Base-by-base conservation (phyloP, 2,113 vertebrate genomes). In the Cranoglanis bouderius region DNA sequence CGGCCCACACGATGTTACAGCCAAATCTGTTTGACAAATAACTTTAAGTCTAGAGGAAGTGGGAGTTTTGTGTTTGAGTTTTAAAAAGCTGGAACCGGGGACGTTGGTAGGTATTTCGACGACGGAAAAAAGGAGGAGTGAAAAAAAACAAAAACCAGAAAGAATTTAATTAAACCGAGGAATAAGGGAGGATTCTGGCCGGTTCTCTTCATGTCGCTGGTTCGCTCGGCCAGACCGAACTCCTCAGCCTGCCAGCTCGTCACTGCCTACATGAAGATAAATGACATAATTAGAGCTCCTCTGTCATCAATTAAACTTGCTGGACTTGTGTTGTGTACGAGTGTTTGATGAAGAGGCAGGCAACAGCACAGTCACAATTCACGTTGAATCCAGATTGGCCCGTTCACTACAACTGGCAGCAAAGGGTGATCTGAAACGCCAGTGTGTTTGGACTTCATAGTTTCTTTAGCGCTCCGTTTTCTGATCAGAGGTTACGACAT, bases 221-320 rank as follows among this genome's bases (percentile, higher is more conserved):
- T 57, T 88, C 85, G 61, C 40, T 51, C 46, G 77, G 88, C 86
- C 88, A 89, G 90, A 85, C 78, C 63, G 53, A 81, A 88, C 49
- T 59, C 80, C 80, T 90, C 81, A 67, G 77, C 75, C 77, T 87
- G 81, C 85, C 89, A 88, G 88, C 78, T 89, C 81, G 74, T 82
- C 84, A 80, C 67, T 84, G 90, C 85, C 88, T 88, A 63, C 88
- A 89, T 78, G 74, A 89, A 91, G 89, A 90, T 91, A 89, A 88
- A 91, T 91, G 78, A 90, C 88, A 88, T 86, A 88, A 90, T 91
- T 91, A 90, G 74, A 90, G 84, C 84, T 84, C 83, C 87, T 88
- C 90, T 88, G 89, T 88, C 88, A 91, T 91, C 90, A 90, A 87
- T 90, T 91, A 90, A 88, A 88, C 87, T 63, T 85, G 87, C 90